These are phyloP conservation scores for Eulemur rubriventer DNA, from an alignment of 2,797 vertebrate species.

Conservation along the genomic window DNA sequence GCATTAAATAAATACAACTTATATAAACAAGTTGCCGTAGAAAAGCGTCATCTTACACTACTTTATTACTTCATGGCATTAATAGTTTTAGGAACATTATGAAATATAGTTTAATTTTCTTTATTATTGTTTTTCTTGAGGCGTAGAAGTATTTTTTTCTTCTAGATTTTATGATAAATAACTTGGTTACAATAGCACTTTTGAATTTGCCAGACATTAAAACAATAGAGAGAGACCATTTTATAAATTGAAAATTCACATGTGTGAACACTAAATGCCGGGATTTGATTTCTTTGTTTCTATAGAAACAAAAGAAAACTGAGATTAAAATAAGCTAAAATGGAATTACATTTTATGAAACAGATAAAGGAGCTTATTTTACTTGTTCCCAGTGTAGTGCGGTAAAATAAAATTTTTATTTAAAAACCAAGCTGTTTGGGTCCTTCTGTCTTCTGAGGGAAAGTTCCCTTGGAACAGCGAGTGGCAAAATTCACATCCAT, in stretches of 20 bases:
- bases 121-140: slow-evolving; percentile 57
- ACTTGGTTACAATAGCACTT: slow-evolving; percentile 60
- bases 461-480: neutral
- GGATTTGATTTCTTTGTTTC: slow-evolving; percentile 74
- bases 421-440: slow-evolving; percentile 48
- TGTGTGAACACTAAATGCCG: slow-evolving; percentile 63
- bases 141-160: slow-evolving; percentile 50
- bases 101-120: slow-evolving; percentile 64
- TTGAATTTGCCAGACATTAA: slow-evolving; percentile 66
- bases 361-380: slow-evolving; percentile 70
- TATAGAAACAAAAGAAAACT: slow-evolving; percentile 80
- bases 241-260: slow-evolving; percentile 72
- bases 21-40: neutral
- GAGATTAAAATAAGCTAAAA: slow-evolving; percentile 76
- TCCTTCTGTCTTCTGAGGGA: neutral
- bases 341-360: slow-evolving; percentile 71
- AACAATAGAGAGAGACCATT: slow-evolving; percentile 68
- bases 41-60: neutral
- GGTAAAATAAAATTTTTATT: slow-evolving; percentile 55
- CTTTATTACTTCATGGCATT: neutral
- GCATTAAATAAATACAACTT: neutral
- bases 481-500: neutral
- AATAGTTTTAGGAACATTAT: slow-evolving; percentile 23
- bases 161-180: slow-evolving; percentile 69
- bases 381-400: slow-evolving; percentile 30